Evolutionary conservation across 2,888 invertebrate species (phyloP), one percentile per base, ranked within the genome.

Genomic region (Stictocephala bisonia): DNA sequence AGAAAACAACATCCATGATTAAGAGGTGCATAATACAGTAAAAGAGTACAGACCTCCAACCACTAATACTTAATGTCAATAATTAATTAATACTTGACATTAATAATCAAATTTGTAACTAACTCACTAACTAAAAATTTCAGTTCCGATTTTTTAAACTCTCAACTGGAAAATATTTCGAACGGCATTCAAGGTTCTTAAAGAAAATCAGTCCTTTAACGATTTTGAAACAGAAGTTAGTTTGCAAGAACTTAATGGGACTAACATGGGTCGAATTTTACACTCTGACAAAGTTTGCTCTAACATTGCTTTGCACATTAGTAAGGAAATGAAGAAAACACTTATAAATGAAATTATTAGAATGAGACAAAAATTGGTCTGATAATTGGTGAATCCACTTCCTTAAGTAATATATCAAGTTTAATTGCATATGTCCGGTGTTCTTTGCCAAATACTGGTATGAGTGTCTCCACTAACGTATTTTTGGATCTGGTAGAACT

Each of bases 401-500:
- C 56, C 26, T 26, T 56, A n/a, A 56, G 56, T 56, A 26, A 56
- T 56, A 56, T 26, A 27, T 56, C 56, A 56, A 56, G 56, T 56
- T 24, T 56, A 24, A 56, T 56, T 56, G 56, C 27, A 56, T 26
- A 24, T 13, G 56, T 56, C 27, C 26, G 26, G 24, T 56, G 56
- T 56, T 56, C 56, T 24, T 56, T 56, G 56, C 56, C 56, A 26
- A 2, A 24, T 6, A 56, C 56, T 24, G 56, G 56, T 24, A 56
- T 56, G 26, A 24, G 3, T 24, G 24, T 15, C 26, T 29, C 2
- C n/a, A 56, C 56, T 56, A 24, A 56, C n/a, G 3, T 13, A 2
- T 56, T 56, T 56, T 56, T 56, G n/a, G 56, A 56, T 56, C n/a
- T 56, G n/a, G 26, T 56, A 56, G 53, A 53, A 53, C 53, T 18